phyloP scores from a whole-genome alignment of 2,113 vertebrate genomes.

The Turnix velox region DNA sequence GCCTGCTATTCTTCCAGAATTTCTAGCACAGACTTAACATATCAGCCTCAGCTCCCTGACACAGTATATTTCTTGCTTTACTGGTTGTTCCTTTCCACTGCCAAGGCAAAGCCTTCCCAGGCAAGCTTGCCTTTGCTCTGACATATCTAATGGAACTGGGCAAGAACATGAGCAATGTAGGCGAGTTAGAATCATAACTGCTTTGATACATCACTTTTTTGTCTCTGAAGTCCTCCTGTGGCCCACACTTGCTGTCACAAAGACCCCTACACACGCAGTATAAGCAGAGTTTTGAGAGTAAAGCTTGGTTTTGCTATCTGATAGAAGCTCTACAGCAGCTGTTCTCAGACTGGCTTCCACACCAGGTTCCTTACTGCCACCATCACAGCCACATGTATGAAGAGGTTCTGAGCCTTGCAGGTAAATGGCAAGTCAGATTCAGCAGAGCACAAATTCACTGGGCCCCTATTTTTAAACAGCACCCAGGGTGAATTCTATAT shows the following conservation, averaged over 20 bases:
- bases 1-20: neutral
- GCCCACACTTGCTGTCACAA: accelerated
- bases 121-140: neutral
- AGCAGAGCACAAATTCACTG: neutral
- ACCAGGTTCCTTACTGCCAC: neutral
- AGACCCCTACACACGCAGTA: neutral
- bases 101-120: too few species aligned
- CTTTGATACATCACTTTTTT: neutral
- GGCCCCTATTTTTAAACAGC: neutral
- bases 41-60: neutral
- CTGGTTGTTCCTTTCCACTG: neutral
- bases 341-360: neutral
- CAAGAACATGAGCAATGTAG: neutral
- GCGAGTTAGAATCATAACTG: neutral
- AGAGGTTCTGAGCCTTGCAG: neutral
- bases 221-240: neutral
- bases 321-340: neutral
- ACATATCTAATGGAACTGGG: neutral
- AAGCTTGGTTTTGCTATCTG: neutral
- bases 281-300: neutral
- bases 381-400: accelerated
- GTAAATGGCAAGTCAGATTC: neutral
- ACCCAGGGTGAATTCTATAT: neutral
- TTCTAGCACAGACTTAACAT: neutral
- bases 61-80: neutral